phyloP scores from a whole-genome alignment of 1,140 invertebrate genomes.

The Eumaeus atala region DNA sequence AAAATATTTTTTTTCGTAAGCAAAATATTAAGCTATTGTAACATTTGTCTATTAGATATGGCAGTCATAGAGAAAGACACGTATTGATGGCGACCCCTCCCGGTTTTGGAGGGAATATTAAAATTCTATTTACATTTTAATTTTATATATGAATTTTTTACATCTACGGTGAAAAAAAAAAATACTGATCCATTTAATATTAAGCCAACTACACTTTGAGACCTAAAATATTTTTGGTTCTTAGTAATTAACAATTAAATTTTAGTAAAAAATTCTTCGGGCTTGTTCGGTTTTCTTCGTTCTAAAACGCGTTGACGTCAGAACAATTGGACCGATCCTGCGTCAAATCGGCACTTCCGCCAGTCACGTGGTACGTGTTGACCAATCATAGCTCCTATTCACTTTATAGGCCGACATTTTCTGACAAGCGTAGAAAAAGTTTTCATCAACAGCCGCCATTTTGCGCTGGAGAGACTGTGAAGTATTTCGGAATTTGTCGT shows the following conservation, averaged over 20 bases:
- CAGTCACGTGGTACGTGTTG: constrained; percentile 73
- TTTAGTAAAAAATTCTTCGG: constrained; percentile 39
- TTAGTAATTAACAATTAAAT: constrained; percentile 19
- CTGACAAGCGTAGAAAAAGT: constrained; percentile 94
- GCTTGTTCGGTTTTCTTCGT: constrained; percentile 50
- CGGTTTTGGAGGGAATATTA: constrained; percentile 55
- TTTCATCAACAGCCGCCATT: constrained; percentile 94
- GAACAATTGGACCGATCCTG: constrained; percentile 63
- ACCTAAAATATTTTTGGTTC: constrained; percentile 6
- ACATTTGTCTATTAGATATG: constrained; percentile 25
- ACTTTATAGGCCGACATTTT: constrained; percentile 85
- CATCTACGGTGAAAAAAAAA: neutral
- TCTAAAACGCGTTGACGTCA: constrained; percentile 66
- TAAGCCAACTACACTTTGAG: constrained; percentile 8
- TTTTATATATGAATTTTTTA: neutral
- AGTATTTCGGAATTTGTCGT: constrained; percentile 80
- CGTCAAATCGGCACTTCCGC: constrained; percentile 68
- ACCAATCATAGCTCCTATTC: constrained; percentile 74
- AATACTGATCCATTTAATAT: neutral
- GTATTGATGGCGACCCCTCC: constrained; percentile 66
- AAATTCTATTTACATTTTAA: constrained; percentile 23
- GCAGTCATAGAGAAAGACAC: constrained; percentile 52
- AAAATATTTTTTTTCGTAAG: too few species aligned
- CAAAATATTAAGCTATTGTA: neutral
- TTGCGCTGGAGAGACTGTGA: constrained; percentile 85